phyloP scores from a whole-genome alignment of 2,113 vertebrate genomes.

The Lepus timidus region DNA sequence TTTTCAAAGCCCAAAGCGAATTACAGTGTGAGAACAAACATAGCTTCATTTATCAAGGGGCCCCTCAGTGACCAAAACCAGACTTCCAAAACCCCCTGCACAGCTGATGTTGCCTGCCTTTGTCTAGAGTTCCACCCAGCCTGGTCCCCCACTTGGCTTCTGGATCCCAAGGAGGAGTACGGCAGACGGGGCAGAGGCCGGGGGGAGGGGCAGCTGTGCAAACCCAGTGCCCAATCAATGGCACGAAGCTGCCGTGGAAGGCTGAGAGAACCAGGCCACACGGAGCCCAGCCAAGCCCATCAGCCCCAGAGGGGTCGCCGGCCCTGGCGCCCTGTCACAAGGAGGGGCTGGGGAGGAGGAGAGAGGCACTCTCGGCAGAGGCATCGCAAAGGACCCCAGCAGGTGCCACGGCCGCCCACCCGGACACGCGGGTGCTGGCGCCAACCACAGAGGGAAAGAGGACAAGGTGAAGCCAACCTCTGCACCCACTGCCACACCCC shows the following conservation, averaged over 20 bases:
- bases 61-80: neutral
- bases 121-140: neutral
- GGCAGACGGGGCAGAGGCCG: too few species aligned
- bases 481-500: accelerated
- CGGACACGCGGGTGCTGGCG: neutral
- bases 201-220: too few species aligned
- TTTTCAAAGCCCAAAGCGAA: conserved; percentile 14
- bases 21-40: neutral
- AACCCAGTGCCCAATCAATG: too few species aligned
- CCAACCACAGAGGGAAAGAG: neutral
- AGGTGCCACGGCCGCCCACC: neutral
- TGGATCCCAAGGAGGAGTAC: neutral
- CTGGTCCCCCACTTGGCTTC: neutral
- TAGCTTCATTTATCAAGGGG: neutral
- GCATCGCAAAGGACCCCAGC: neutral
- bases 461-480: neutral
- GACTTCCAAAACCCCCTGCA: neutral
- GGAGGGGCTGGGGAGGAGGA: too few species aligned
- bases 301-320: accelerated
- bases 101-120: neutral
- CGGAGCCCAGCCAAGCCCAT: neutral
- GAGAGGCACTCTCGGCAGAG: neutral
- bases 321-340: neutral
- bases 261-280: neutral
- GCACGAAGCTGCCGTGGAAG: neutral